Conservation (phyloP, 2,888 invertebrate species). For the Argyra leucocephala region DNA sequence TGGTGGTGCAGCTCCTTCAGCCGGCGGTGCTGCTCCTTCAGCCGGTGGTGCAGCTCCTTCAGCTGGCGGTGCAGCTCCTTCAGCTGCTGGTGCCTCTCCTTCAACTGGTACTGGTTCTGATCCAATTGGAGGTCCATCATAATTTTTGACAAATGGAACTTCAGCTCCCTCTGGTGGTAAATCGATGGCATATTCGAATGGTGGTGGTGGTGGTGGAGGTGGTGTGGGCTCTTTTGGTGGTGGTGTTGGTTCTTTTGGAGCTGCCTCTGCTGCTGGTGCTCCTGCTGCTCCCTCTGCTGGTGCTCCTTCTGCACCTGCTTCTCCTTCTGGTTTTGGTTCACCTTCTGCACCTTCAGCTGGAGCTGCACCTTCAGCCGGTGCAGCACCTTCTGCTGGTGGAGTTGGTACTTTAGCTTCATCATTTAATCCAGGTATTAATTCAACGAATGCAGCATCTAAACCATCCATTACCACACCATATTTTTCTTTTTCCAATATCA, state of each 20-base stretch:
- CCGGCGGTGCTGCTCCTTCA: slow-evolving; percentile 30
- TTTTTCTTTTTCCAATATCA: slow-evolving; percentile 79
- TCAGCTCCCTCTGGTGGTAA: slow-evolving; percentile 45
- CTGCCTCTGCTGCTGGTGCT: slow-evolving; percentile 25
- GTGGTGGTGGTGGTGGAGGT: slow-evolving; percentile 43
- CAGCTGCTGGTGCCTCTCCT: slow-evolving; percentile 34
- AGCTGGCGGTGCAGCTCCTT: slow-evolving; percentile 34
- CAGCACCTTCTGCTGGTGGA: slow-evolving; percentile 33
- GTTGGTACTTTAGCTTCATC: slow-evolving; percentile 43
- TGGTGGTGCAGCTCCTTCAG: slow-evolving; percentile 24
- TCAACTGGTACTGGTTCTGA: slow-evolving; percentile 33
- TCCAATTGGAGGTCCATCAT: slow-evolving; percentile 34
- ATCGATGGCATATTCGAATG: slow-evolving; percentile 43
- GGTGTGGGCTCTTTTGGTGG: slow-evolving; percentile 40
- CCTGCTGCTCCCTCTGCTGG: slow-evolving; percentile 30
- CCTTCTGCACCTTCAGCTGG: slow-evolving; percentile 33
- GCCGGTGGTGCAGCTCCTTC: slow-evolving; percentile 35
- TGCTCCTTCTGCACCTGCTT: slow-evolving; percentile 30
- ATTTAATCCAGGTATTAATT: slow-evolving; percentile 57
- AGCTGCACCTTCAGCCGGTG: slow-evolving; percentile 32
- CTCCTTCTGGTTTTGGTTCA: slow-evolving; percentile 31
- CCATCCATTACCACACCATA: slow-evolving; percentile 88
- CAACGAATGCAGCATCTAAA: slow-evolving; percentile 87
- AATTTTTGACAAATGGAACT: slow-evolving; percentile 43
- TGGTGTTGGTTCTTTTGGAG: slow-evolving; percentile 25